Conservation (phyloP, 2,113 vertebrate genomes). For the Centropristis striata region DNA sequence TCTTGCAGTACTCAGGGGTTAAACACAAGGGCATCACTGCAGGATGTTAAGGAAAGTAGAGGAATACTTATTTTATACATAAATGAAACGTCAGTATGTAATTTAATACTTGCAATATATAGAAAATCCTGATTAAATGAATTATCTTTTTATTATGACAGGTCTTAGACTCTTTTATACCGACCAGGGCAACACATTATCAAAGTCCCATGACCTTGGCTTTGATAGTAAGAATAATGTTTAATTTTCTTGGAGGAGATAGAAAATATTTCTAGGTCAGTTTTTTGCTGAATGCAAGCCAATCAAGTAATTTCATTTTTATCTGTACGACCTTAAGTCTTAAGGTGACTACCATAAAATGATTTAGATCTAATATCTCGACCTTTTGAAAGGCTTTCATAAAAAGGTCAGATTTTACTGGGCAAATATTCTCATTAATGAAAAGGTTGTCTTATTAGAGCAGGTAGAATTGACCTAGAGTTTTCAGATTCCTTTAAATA, state of each 20-base stretch:
- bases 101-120: constrained; percentile 11
- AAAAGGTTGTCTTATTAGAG: constrained; percentile 36
- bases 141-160: not conserved
- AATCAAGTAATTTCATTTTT: constrained; percentile 61
- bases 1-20: not conserved
- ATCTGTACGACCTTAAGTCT: constrained; percentile 57
- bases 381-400: constrained; percentile 60
- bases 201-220: constrained; percentile 18
- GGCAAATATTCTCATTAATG: constrained; percentile 59
- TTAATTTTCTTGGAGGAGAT: constrained; percentile 36
- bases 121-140: not conserved
- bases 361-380: constrained; percentile 62
- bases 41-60: not conserved
- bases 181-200: not conserved
- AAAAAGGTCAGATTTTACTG: constrained; percentile 64
- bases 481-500: constrained; percentile 7
- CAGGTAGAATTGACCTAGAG: constrained; percentile 2
- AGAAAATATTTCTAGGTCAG: constrained; percentile 12
- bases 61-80: not conserved
- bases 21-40: constrained; percentile 2
- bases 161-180: not conserved
- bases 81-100: constrained; percentile 7
- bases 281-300: constrained; percentile 44
- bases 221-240: constrained; percentile 21
- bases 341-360: constrained; percentile 46